Conservation (phyloP, 2,888 invertebrate genomes). For the Ferdinandea cuprea region DNA sequence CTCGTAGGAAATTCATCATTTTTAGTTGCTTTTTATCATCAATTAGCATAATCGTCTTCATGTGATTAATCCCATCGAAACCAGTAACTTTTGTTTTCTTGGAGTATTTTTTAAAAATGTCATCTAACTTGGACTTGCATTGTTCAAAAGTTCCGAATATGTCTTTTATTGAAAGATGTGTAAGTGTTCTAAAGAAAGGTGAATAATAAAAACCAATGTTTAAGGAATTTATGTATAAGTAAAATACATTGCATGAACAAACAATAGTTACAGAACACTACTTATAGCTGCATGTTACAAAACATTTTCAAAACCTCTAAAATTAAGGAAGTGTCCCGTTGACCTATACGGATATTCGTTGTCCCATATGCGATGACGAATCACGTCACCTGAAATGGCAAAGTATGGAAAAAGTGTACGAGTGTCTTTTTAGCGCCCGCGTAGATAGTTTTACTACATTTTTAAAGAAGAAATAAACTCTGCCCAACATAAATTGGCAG, state of each 20-base stretch:
- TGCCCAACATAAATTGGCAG: too few relatives aligned
- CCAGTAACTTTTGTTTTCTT: conserved; percentile 67
- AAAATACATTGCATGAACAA: neutral
- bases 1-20: conserved; percentile 76
- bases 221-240: neutral
- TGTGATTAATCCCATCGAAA: conserved; percentile 76
- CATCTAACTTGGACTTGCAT: conserved; percentile 66
- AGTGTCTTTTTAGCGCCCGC: too few relatives aligned
- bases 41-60: conserved; percentile 76
- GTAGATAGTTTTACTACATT: too few relatives aligned
- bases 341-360: too few relatives aligned
- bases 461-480: too few relatives aligned
- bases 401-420: too few relatives aligned
- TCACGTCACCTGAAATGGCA: too few relatives aligned
- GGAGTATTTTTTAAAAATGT: conserved; percentile 72
- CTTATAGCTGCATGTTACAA: too few relatives aligned
- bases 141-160: conserved; percentile 55
- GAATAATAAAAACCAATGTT: conserved; percentile 1
- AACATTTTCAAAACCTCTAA: too few relatives aligned
- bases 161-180: conserved; percentile 58
- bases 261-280: neutral
- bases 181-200: conserved; percentile 50
- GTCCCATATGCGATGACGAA: too few relatives aligned
- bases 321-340: too few relatives aligned
- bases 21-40: conserved; percentile 68